Base-by-base conservation (phyloP, 2,888 invertebrate genomes). In the Drosophila quinaria region DNA sequence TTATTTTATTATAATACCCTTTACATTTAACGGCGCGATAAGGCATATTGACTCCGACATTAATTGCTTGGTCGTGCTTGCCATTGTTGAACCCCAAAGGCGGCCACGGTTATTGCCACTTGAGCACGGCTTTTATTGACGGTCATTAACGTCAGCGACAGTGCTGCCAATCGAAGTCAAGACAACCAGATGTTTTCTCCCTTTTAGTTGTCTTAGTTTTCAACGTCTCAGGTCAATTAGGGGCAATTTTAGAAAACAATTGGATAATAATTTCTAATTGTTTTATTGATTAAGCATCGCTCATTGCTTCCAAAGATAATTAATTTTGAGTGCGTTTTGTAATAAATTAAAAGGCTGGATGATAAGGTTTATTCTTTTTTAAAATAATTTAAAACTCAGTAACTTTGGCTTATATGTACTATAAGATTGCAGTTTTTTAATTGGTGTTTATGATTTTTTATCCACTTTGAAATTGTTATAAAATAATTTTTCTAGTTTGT, bases 1-100 rank as follows among this genome's bases (percentile, higher is more conserved):
- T 84, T 84, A 84, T 89, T 84, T 84, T 87, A 84, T 89, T 89
- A 75, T 87, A 87, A 84, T 84, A 89, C 84, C 89, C 84, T 89
- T 84, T 84, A 89, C 81, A 83, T 80, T 84, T 84, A 88, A 84
- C 84, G 78, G 78, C 70, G 63, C 84, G 84, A 89, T 84, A 89
- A 89, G 84, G 84, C 84, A 84, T 84, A 87, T 84, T 84, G 84
- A 83, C 84, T 89, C 83, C 83, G 84, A 84, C 87, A 84, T 84
- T 84, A 84, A 89, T 84, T 84, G 84, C 84, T 54, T 54, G 78
- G 71, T 66, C 68, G 50, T 64, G 70, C 64, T 73, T 74, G 58
- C 68, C 74, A 74, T 74, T 73, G 68, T 52, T 65, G 54, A 29
- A 25, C 42, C 68, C 52, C 19, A 44, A 51, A 71, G 79, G 71